Evolutionary conservation across 1,140 invertebrate species (phyloP), one percentile per base, ranked within the genome.

Genomic region (Lasioglossum albipes): DNA sequence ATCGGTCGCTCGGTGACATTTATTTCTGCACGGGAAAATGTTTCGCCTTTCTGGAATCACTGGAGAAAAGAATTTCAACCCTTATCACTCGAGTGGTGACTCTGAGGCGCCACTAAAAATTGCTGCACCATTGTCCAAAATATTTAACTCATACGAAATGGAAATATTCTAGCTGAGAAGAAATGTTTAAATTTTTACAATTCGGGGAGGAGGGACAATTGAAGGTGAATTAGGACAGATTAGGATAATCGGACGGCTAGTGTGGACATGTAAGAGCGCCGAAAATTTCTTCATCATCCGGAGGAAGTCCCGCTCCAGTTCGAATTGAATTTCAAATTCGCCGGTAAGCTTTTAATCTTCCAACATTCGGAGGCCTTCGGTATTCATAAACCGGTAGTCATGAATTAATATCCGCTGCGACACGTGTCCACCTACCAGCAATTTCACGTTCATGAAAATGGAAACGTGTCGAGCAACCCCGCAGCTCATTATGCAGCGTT

Each of bases 401-500:
- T 7, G 57, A 59, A 59, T 59, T 59, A 59, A 59, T n/a, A 59
- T n/a, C 57, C 2, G 18, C 20, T 20, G 6, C 12, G 5, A 54
- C 57, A 59, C 57, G 57, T 59, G 57, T n/a, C 7, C 9, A 9
- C 2, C 62, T n/a, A 16, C 22, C 49, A 59, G 2, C 31, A 18
- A 52, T 41, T 59, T 36, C 31, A 41, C 7, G 7, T 59, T 59
- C 42, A 16, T 16, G 42, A 42, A 41, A 54, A 66, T 45, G 13
- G 41, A 9, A 45, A 66, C 42, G 18, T 27, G 22, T 12, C 42
- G 7, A 6, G 7, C 1, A 5, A 22, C 9, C 1, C 27, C 42
- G 20, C 10, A 61, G 7, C 49, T 69, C 42, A 68, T 76, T 76
- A 57, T 16, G 12, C 18, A 6, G 42, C 67, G 68, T 57, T 57